These are phyloP conservation scores for Chiloscyllium plagiosum DNA, from an alignment of 2,113 vertebrate genomes.

Conservation along the genomic window DNA sequence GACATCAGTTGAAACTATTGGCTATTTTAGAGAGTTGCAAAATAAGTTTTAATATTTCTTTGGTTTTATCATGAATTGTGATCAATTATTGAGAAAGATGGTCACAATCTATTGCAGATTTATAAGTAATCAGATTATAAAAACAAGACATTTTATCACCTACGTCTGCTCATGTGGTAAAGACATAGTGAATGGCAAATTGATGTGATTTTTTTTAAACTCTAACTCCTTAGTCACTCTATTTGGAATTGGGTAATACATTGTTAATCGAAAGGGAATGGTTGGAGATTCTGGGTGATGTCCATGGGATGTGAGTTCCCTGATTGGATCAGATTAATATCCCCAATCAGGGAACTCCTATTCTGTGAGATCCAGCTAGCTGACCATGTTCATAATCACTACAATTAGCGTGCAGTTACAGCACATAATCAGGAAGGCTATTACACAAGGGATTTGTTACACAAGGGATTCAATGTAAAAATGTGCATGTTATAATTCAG, in stretches of 20 bases:
- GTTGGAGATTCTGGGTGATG: too few species aligned
- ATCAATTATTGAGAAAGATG: slow-evolving; percentile 10
- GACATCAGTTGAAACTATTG: background rate
- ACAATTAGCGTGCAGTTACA: too few species aligned
- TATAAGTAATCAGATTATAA: background rate
- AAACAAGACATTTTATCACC: background rate
- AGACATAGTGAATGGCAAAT: background rate
- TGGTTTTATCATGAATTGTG: background rate
- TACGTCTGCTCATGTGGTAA: background rate
- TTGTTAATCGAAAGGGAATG: background rate
- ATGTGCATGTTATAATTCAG: too few species aligned
- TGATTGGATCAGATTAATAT: too few species aligned
- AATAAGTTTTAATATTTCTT: background rate
- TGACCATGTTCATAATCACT: too few species aligned
- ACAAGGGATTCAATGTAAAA: too few species aligned
- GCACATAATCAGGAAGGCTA: too few species aligned
- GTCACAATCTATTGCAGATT: background rate
- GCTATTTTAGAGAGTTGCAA: background rate
- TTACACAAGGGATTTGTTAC: too few species aligned
- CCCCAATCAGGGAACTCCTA: too few species aligned
- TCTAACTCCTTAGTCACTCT: background rate
- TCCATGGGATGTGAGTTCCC: too few species aligned
- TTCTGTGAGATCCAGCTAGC: too few species aligned
- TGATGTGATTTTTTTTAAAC: background rate
- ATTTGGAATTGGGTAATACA: too few species aligned